Evolutionary conservation across 2,113 vertebrate genomes (phyloP).

Genomic region (Rhabdomys dilectus): DNA sequence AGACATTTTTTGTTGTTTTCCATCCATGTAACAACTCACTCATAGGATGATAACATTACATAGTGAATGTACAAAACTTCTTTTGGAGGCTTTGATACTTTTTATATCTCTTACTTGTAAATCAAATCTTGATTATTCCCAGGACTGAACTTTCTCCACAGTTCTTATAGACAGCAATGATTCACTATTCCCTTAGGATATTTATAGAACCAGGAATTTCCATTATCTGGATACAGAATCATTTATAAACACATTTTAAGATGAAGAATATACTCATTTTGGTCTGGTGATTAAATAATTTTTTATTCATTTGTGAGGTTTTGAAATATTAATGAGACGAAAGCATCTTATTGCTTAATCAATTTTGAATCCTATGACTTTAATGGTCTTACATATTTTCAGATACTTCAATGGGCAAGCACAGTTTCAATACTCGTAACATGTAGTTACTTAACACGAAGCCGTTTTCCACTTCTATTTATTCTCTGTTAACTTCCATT

Average conservation of each 20-base stretch:
- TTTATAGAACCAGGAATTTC: slow-evolving; percentile 11
- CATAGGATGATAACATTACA: neutral
- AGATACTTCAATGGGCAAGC: slow-evolving; percentile 35
- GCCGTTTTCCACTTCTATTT: neutral
- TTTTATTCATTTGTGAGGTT: slow-evolving; percentile 70
- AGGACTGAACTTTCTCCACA: neutral
- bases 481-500: slow-evolving; percentile 21
- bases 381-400: slow-evolving; percentile 49
- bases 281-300: slow-evolving; percentile 60
- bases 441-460: slow-evolving; percentile 15
- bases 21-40: neutral
- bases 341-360: slow-evolving; percentile 63
- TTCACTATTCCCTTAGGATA: slow-evolving; percentile 22
- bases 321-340: slow-evolving; percentile 71
- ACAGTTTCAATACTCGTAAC: slow-evolving; percentile 29
- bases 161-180: slow-evolving; percentile 27
- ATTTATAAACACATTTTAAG: slow-evolving; percentile 61
- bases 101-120: slow-evolving; percentile 7
- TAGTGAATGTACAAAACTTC: neutral
- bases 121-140: slow-evolving; percentile 44
- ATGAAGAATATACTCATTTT: slow-evolving; percentile 64
- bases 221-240: slow-evolving; percentile 36
- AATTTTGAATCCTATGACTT: slow-evolving; percentile 62
- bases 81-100: neutral
- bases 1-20: slow-evolving; percentile 20